Percentiles rank a stretch among this genome's conserved stretches.
phyloP scores from a whole-genome alignment of 2,888 invertebrate genomes.

The Brenthis daphne region DNA sequence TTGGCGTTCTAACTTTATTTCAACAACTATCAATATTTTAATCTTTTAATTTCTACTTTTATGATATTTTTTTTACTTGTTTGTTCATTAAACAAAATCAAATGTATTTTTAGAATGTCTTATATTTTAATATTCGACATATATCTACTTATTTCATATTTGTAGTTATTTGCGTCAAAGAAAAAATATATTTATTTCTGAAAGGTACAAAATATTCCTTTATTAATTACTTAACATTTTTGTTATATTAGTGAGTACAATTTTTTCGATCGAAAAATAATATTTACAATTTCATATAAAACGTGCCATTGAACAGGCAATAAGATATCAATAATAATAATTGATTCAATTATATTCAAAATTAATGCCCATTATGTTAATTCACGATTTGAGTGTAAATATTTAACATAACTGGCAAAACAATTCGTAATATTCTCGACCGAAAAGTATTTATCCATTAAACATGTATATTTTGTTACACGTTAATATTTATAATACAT shows the following conservation, averaged over 20 bases:
- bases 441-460: neutral
- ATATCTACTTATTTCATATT: too few relatives aligned
- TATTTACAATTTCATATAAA: slow-evolving; percentile 39
- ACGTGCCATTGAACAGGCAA: slow-evolving; percentile 76
- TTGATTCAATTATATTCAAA: slow-evolving; percentile 38
- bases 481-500: slow-evolving; percentile 11
- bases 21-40: slow-evolving; percentile 38
- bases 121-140: too few relatives aligned
- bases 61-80: neutral
- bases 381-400: slow-evolving; percentile 10
- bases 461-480: slow-evolving; percentile 13
- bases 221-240: slow-evolving; percentile 30
- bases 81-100: too few relatives aligned
- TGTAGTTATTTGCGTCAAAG: slow-evolving; percentile 4
- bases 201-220: slow-evolving; percentile 73
- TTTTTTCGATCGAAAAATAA: slow-evolving; percentile 22
- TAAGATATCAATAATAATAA: slow-evolving; percentile 43
- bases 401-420: neutral
- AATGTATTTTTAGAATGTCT: too few relatives aligned
- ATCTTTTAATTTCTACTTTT: slow-evolving; percentile 7
- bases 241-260: slow-evolving; percentile 37
- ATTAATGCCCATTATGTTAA: slow-evolving; percentile 10
- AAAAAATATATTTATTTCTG: slow-evolving; percentile 31
- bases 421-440: neutral
- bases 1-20: slow-evolving; percentile 48